Evolutionary conservation across 2,113 vertebrate genomes (phyloP).

Genomic region (Coreoperca whiteheadi): DNA sequence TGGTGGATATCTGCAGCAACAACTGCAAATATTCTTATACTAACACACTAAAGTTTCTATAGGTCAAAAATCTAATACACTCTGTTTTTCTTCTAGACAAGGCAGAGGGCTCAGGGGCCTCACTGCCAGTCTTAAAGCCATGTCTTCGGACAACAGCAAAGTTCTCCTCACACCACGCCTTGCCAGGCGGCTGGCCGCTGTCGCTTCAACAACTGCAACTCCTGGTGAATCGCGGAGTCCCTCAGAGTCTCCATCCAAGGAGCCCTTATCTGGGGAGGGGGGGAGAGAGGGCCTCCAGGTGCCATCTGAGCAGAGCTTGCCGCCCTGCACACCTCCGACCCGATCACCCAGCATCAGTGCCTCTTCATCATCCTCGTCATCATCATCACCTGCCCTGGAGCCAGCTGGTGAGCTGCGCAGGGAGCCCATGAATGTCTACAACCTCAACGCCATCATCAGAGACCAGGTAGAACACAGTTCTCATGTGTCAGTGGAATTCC

Average conservation of each 20-base stretch:
- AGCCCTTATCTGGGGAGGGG: slow-evolving; percentile 81
- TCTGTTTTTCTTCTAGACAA: slow-evolving; percentile 78
- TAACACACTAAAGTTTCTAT: not conserved
- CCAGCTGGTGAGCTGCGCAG: slow-evolving; percentile 89
- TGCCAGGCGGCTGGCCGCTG: slow-evolving; percentile 86
- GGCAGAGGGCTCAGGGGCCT: slow-evolving; percentile 90
- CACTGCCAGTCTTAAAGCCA: slow-evolving; percentile 85
- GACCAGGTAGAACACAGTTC: slow-evolving; percentile 91
- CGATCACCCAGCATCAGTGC: slow-evolving; percentile 93
- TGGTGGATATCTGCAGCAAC: not conserved
- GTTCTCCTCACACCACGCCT: slow-evolving; percentile 93
- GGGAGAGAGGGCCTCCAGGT: slow-evolving; percentile 48
- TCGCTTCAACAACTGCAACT: slow-evolving; percentile 81
- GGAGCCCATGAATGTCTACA: slow-evolving; percentile 97
- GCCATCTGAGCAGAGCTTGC: slow-evolving; percentile 71
- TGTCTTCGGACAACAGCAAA: slow-evolving; percentile 90
- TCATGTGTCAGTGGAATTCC: not conserved
- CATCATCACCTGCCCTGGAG: slow-evolving; percentile 90
- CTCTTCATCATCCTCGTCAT: slow-evolving; percentile 87
- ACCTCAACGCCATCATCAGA: slow-evolving; percentile 96
- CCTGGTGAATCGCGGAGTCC: slow-evolving; percentile 84
- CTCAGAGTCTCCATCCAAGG: slow-evolving; percentile 85
- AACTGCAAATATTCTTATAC: not conserved
- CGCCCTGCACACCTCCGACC: slow-evolving; percentile 85
- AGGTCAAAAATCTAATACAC: not conserved